Conservation (phyloP, 2,113 vertebrate genomes). For the Dunckerocampus dactyliophorus region DNA sequence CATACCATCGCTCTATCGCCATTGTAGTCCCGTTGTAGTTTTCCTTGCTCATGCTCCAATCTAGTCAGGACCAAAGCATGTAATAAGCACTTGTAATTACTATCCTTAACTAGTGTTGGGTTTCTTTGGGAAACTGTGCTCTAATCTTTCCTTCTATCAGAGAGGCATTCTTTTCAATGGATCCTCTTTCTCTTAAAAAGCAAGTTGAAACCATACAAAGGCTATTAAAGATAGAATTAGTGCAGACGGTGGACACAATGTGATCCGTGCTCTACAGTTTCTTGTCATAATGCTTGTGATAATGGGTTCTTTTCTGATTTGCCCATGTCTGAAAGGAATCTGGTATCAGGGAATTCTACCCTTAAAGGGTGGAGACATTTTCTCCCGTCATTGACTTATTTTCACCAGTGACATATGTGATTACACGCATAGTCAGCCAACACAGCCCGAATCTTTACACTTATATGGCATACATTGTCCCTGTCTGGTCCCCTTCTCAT, state of each 20-base stretch:
- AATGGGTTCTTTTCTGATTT: constrained; percentile 54
- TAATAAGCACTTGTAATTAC: constrained; percentile 2
- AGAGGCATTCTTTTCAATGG: background rate
- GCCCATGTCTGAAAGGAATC: constrained; percentile 53
- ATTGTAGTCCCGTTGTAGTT: background rate
- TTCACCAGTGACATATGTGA: constrained; percentile 1
- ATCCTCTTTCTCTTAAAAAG: constrained; percentile 2
- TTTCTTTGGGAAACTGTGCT: constrained; percentile 7
- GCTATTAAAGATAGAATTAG: constrained; percentile 33
- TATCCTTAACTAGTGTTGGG: constrained; percentile 8
- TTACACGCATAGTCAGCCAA: constrained; percentile 12
- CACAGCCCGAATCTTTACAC: constrained; percentile 19
- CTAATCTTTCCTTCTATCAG: constrained; percentile 18
- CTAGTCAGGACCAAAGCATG: background rate
- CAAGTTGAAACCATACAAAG: constrained; percentile 12
- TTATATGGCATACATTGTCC: constrained; percentile 37
- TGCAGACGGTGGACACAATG: constrained; percentile 19
- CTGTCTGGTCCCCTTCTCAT: constrained; percentile 42
- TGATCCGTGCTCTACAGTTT: constrained; percentile 34
- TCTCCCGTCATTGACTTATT: constrained; percentile 16
- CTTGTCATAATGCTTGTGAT: constrained; percentile 43
- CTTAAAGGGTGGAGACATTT: constrained; percentile 36
- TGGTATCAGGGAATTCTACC: constrained; percentile 57
- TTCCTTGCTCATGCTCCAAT: background rate
- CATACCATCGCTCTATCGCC: too few relatives aligned